Evolutionary conservation across 2,888 invertebrate species (phyloP).

Genomic region (Ceriagrion tenellum): DNA sequence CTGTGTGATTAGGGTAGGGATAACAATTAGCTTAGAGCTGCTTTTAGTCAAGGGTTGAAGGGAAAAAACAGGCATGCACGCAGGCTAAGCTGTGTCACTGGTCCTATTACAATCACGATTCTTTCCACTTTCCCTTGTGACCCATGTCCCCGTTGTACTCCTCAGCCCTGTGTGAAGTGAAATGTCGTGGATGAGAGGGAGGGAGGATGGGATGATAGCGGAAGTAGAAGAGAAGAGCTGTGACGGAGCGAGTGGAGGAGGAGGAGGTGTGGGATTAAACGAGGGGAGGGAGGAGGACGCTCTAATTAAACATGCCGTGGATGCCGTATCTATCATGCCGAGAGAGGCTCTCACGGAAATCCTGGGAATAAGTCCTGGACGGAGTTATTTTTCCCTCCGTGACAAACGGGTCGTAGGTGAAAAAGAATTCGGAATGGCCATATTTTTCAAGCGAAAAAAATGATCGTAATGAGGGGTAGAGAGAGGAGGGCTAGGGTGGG

Average conservation of each 20-base stretch:
- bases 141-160: neutral
- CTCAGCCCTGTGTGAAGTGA: neutral
- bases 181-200: neutral
- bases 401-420: conserved; percentile 65
- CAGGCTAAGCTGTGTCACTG: too few relatives aligned
- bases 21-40: too few relatives aligned
- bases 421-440: conserved; percentile 48
- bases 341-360: conserved; percentile 48
- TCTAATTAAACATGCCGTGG: conserved; percentile 65
- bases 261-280: neutral
- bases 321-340: conserved; percentile 64
- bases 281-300: neutral
- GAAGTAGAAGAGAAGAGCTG: neutral
- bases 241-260: neutral
- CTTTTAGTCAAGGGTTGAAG: too few relatives aligned
- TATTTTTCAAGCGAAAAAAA: conserved; percentile 44
- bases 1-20: too few relatives aligned
- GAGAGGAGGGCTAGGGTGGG: neutral
- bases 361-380: conserved; percentile 54
- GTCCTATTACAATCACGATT: neutral
- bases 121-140: neutral
- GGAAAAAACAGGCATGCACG: too few relatives aligned
- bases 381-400: conserved; percentile 63
- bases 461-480: conserved; percentile 45
- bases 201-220: neutral